Evolutionary conservation across 2,797 vertebrate species (phyloP).

Genomic region (Pseudochaenichthys georgianus): DNA sequence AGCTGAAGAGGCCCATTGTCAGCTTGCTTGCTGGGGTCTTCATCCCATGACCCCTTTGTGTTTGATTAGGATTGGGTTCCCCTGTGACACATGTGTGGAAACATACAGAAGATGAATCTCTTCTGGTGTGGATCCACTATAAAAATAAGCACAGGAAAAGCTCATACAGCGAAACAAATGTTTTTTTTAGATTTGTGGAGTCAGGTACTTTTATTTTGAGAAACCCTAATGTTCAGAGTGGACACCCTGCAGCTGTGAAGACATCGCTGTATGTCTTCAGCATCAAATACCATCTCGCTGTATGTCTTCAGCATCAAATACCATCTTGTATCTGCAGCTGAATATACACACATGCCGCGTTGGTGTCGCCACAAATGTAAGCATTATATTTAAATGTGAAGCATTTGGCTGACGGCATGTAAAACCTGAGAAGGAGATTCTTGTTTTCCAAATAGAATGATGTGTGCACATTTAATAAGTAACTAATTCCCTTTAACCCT

Average conservation of each 20-base stretch:
- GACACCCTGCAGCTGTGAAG: constrained; percentile 49
- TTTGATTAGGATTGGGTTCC: constrained; percentile 67
- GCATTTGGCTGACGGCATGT: not conserved
- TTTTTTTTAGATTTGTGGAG: not conserved
- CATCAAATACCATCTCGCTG: constrained; percentile 17
- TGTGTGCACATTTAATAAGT: constrained; percentile 11
- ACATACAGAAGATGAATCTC: constrained; percentile 25
- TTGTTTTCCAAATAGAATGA: not conserved
- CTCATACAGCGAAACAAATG: not conserved
- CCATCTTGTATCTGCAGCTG: constrained; percentile 50
- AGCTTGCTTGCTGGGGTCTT: constrained; percentile 48
- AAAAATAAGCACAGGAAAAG: constrained; percentile 5
- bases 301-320: constrained; percentile 25
- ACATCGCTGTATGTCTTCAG: constrained; percentile 32
- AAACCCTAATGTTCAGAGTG: constrained; percentile 3
- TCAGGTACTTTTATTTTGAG: constrained; percentile 1
- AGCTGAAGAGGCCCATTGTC: constrained; percentile 26
- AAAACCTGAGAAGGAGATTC: not conserved
- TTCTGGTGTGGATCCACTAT: constrained; percentile 27
- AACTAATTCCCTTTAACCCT: not conserved
- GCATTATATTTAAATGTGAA: constrained; percentile 7
- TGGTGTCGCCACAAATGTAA: not conserved
- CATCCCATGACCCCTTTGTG: constrained; percentile 55
- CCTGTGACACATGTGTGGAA: constrained; percentile 39
- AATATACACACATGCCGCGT: constrained; percentile 21